phyloP scores from a whole-genome alignment of 2,888 invertebrate species.

The Tenthredo amoena region DNA sequence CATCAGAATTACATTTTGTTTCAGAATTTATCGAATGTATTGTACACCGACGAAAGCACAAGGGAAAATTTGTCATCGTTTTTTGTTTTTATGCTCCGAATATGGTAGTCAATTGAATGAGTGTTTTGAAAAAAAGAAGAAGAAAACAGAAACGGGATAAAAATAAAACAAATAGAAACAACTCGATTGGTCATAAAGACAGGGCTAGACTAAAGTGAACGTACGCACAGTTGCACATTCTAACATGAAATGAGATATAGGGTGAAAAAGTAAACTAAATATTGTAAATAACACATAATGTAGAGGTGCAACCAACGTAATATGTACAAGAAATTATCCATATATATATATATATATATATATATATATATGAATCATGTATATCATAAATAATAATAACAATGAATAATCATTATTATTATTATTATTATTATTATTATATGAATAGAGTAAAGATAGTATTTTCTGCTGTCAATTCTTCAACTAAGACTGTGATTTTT shows the following conservation, averaged over 20 bases:
- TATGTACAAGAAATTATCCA: slow-evolving; percentile 57
- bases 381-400: slow-evolving; percentile 64
- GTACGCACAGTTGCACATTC: slow-evolving; percentile 68
- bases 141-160: not conserved
- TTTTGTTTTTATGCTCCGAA: not conserved
- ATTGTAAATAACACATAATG: slow-evolving; percentile 64
- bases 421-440: slow-evolving; percentile 36
- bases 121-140: not conserved
- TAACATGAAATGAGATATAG: slow-evolving; percentile 55
- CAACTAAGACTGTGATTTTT: slow-evolving; percentile 78
- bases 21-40: slow-evolving; percentile 24
- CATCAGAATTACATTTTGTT: slow-evolving; percentile 8
- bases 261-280: slow-evolving; percentile 54
- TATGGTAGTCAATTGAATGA: not conserved
- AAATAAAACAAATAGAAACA: slow-evolving; percentile 10
- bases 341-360: slow-evolving; percentile 61
- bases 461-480: slow-evolving; percentile 78
- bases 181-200: slow-evolving; percentile 6
- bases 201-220: slow-evolving; percentile 35
- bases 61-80: not conserved
- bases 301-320: slow-evolving; percentile 54
- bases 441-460: slow-evolving; percentile 75
- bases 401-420: slow-evolving; percentile 63
- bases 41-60: slow-evolving; percentile 9
- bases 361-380: slow-evolving; percentile 68